These are phyloP conservation scores for Rhinoderma darwinii DNA, from an alignment of 2,113 vertebrate genomes.

Conservation along the genomic window DNA sequence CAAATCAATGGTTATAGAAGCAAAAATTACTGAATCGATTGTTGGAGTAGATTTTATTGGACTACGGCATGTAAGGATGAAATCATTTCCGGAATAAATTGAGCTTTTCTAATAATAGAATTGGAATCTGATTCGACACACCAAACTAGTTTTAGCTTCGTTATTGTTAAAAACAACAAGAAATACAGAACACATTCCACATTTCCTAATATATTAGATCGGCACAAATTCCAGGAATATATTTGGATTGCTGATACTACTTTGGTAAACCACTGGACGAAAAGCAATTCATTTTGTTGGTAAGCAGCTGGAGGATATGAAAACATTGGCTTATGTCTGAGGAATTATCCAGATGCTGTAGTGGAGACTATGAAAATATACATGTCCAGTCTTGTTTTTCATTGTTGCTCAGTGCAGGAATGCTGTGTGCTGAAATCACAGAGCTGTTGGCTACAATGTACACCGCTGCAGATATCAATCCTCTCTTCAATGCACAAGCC, in stretches of 20 bases:
- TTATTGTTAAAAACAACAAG: neutral
- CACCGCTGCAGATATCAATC: conserved; percentile 1
- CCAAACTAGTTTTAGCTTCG: neutral
- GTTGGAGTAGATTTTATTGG: neutral
- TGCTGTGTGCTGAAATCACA: neutral
- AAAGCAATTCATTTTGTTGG: neutral
- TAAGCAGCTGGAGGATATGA: conserved; percentile 4
- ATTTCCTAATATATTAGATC: neutral
- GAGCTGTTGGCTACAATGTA: conserved; percentile 3
- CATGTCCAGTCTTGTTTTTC: conserved; percentile 45
- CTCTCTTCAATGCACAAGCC: conserved; percentile 14
- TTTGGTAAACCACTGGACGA: conserved; percentile 13
- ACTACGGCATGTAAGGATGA: neutral
- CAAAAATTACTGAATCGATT: no score
- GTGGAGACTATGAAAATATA: conserved; percentile 24
- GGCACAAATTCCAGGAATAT: neutral
- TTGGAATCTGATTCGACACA: neutral
- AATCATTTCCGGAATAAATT: neutral
- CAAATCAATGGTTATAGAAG: no score
- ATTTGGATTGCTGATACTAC: neutral
- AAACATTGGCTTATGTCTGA: neutral
- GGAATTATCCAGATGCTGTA: neutral
- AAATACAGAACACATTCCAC: neutral
- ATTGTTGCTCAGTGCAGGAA: conserved; percentile 1
- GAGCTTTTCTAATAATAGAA: neutral